These are phyloP conservation scores for Lepetodrilus schrolli DNA, from an alignment of 2,888 invertebrate genomes.

Conservation along the genomic window DNA sequence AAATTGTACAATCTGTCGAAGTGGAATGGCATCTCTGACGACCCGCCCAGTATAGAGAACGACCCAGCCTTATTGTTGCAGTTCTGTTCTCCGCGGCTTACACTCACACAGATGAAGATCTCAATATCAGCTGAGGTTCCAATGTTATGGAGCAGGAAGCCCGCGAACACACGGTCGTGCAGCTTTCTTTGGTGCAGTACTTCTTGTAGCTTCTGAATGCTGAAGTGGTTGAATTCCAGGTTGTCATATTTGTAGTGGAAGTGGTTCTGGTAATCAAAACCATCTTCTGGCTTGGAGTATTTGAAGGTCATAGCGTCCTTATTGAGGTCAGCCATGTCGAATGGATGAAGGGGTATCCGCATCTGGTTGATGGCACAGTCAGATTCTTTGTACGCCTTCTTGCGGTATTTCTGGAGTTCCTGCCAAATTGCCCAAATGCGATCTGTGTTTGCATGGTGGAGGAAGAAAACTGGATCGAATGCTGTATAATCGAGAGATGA, in stretches of 20 bases:
- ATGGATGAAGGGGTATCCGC: slow-evolving; percentile 39
- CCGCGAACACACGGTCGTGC: slow-evolving; percentile 35
- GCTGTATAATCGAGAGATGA: slow-evolving; percentile 41
- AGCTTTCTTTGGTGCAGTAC: slow-evolving; percentile 5
- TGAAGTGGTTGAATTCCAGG: slow-evolving; percentile 34
- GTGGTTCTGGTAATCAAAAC: slow-evolving; percentile 39
- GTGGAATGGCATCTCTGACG: slow-evolving; percentile 29
- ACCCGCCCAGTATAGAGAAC: slow-evolving; percentile 30
- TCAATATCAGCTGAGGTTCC: slow-evolving; percentile 40
- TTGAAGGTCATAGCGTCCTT: slow-evolving; percentile 31
- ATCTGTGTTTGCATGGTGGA: slow-evolving; percentile 44
- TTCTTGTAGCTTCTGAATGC: slow-evolving; percentile 26
- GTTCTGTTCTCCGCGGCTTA: slow-evolving; percentile 18
- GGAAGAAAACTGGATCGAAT: slow-evolving; percentile 46
- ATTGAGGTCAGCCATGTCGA: slow-evolving; percentile 33
- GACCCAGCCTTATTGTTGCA: slow-evolving; percentile 25
- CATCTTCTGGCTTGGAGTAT: slow-evolving; percentile 36
- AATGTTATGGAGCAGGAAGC: slow-evolving; percentile 39
- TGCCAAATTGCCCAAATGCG: slow-evolving; percentile 44
- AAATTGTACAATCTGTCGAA: slow-evolving; percentile 33
- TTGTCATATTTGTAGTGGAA: slow-evolving; percentile 36
- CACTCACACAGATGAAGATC: slow-evolving; percentile 38
- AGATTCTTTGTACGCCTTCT: slow-evolving; percentile 35
- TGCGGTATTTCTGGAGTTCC: slow-evolving; percentile 33
- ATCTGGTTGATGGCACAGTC: slow-evolving; percentile 39